Conservation (phyloP, 2,888 invertebrate genomes). For the Physocephala rufipes region DNA sequence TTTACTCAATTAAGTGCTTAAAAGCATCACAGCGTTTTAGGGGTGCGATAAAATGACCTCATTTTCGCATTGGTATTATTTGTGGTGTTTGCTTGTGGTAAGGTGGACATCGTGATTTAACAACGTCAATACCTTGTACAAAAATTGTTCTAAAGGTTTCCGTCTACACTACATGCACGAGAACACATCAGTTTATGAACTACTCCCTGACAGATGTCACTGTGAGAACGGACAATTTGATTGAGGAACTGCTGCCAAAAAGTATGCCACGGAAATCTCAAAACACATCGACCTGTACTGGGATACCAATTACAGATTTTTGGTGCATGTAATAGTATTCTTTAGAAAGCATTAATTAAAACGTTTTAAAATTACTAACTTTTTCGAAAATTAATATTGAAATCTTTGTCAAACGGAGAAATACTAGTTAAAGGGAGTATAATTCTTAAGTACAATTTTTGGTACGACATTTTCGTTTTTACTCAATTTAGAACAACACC, state of each 20-base stretch:
- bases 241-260: background rate
- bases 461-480: background rate
- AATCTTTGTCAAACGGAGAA: too few relatives aligned
- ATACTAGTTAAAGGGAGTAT: too few relatives aligned
- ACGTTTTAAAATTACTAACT: too few relatives aligned
- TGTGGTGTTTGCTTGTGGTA: constrained; percentile 36
- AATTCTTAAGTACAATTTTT: background rate
- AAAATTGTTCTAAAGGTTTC: background rate
- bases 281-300: background rate
- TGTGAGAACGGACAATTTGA: constrained; percentile 27
- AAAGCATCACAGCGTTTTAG: constrained; percentile 43
- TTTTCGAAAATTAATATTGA: too few relatives aligned
- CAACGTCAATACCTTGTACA: constrained; percentile 1
- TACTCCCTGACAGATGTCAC: constrained; percentile 49
- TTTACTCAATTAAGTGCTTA: background rate
- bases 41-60: background rate
- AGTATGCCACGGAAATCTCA: background rate
- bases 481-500: too few relatives aligned
- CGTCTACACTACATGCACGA: background rate
- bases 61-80: constrained; percentile 14
- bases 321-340: too few relatives aligned
- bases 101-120: background rate
- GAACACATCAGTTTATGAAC: background rate
- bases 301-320: background rate
- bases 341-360: too few relatives aligned